Percentiles rank a stretch among this genome's conserved stretches.
Conservation (phyloP, 2,113 vertebrate species). For the Apaloderma vittatum region DNA sequence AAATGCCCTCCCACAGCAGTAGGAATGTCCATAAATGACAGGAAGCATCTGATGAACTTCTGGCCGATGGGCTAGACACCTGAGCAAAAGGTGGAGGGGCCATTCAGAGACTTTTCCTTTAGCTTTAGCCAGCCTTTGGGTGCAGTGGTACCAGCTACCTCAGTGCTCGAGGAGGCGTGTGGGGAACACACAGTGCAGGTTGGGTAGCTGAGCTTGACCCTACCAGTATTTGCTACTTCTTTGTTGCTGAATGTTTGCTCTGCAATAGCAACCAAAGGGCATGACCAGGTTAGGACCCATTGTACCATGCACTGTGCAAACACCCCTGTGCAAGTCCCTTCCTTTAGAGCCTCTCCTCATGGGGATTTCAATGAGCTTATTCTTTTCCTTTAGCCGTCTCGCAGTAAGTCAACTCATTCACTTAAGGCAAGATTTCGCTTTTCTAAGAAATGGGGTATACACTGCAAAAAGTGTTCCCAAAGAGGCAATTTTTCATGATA, state of each 20-base stretch:
- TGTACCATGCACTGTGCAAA: conserved; percentile 62
- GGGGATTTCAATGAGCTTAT: not conserved
- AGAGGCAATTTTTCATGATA: not conserved
- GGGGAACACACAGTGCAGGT: not conserved
- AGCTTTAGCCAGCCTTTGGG: not conserved
- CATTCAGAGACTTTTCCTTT: not conserved
- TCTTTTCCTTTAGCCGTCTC: not conserved
- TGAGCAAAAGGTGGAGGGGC: not conserved
- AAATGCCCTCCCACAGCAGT: not conserved
- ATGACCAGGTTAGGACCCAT: conserved; percentile 64
- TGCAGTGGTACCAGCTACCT: not conserved
- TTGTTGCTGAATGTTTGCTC: conserved; percentile 56
- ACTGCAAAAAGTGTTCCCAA: not conserved
- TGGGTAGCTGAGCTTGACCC: conserved; percentile 13
- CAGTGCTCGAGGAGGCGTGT: not conserved
- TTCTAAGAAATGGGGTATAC: not conserved
- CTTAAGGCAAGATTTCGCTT: not conserved
- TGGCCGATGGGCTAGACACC: accelerated
- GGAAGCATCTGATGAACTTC: not conserved
- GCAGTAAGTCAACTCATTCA: not conserved
- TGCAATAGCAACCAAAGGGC: conserved; percentile 51
- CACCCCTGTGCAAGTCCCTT: not conserved
- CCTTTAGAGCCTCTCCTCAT: not conserved
- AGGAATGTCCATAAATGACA: accelerated
- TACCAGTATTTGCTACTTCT: not conserved